These are phyloP conservation scores for Uloborus diversus DNA, from an alignment of 1,140 invertebrate species.

Conservation along the genomic window DNA sequence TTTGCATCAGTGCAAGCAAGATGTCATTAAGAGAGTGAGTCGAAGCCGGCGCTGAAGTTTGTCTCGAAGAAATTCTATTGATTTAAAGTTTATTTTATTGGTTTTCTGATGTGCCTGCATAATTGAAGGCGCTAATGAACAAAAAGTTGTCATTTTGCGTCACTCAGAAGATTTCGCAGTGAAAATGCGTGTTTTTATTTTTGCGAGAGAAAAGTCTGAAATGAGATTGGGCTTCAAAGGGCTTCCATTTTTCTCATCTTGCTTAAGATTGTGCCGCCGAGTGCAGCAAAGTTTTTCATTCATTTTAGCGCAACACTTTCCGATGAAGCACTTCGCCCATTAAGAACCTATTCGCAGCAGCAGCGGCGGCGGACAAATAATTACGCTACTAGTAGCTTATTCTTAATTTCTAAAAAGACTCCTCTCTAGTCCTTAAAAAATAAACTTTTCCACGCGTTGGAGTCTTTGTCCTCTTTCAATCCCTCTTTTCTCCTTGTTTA, in stretches of 20 bases:
- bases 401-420: slow-evolving; percentile 56
- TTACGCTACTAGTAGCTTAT: slow-evolving; percentile 54
- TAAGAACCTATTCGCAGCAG: slow-evolving; percentile 33
- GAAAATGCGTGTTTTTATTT: slow-evolving; percentile 34
- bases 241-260: slow-evolving; percentile 49
- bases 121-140: slow-evolving; percentile 40
- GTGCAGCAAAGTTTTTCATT: slow-evolving; percentile 47
- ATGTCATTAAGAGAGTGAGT: slow-evolving; percentile 33
- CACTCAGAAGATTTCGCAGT: slow-evolving; percentile 31
- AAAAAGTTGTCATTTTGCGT: slow-evolving; percentile 51
- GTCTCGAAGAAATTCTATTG: slow-evolving; percentile 21
- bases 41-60: slow-evolving; percentile 23
- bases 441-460: slow-evolving; percentile 24
- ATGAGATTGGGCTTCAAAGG: slow-evolving; percentile 53
- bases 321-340: slow-evolving; percentile 40
- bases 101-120: slow-evolving; percentile 17
- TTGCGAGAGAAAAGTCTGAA: slow-evolving; percentile 24
- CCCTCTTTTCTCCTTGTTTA: slow-evolving; percentile 54
- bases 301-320: slow-evolving; percentile 26
- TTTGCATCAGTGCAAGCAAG: background rate
- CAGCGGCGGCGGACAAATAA: slow-evolving; percentile 46
- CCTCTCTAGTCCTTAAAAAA: slow-evolving; percentile 33
- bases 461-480: slow-evolving; percentile 44
- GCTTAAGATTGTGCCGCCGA: slow-evolving; percentile 30
- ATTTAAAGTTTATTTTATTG: slow-evolving; percentile 51